Conservation (phyloP, 2,888 invertebrate species). For the Agriopis marginaria region DNA sequence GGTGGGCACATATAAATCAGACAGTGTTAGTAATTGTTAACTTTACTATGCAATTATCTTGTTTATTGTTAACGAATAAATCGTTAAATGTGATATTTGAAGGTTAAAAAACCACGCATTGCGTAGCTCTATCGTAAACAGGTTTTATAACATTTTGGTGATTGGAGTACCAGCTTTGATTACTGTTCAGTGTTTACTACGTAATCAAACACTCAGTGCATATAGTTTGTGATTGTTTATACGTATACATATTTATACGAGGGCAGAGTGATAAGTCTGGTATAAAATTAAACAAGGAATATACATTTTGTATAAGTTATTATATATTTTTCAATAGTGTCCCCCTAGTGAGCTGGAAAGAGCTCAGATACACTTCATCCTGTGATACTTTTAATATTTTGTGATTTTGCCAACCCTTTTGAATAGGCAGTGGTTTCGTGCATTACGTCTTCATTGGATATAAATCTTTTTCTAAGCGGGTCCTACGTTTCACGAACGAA, state of each 20-base stretch:
- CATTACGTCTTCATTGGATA: too few species aligned
- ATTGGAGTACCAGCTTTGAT: constrained; percentile 21
- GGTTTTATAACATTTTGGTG: constrained; percentile 24
- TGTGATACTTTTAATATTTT: too few species aligned
- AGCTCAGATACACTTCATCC: too few species aligned
- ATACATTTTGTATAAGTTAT: too few species aligned
- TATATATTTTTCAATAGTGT: too few species aligned
- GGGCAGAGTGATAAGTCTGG: not conserved
- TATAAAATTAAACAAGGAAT: too few species aligned
- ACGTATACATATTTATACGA: not conserved
- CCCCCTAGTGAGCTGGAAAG: too few species aligned
- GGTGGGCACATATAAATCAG: constrained; percentile 56
- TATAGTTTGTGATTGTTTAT: not conserved
- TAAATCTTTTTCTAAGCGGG: too few species aligned
- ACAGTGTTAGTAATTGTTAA: constrained; percentile 46
- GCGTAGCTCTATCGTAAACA: constrained; percentile 24
- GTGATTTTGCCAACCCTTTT: too few species aligned
- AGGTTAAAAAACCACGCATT: constrained; percentile 30
- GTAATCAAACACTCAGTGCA: not conserved
- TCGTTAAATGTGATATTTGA: constrained; percentile 32
- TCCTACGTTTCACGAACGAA: too few species aligned
- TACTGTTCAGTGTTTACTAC: not conserved
- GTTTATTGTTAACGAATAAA: constrained; percentile 50
- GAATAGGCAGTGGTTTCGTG: too few species aligned
- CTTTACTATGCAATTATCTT: constrained; percentile 40